phyloP scores from a whole-genome alignment of 2,113 vertebrate species.

The Dicrurus megarhynchus region DNA sequence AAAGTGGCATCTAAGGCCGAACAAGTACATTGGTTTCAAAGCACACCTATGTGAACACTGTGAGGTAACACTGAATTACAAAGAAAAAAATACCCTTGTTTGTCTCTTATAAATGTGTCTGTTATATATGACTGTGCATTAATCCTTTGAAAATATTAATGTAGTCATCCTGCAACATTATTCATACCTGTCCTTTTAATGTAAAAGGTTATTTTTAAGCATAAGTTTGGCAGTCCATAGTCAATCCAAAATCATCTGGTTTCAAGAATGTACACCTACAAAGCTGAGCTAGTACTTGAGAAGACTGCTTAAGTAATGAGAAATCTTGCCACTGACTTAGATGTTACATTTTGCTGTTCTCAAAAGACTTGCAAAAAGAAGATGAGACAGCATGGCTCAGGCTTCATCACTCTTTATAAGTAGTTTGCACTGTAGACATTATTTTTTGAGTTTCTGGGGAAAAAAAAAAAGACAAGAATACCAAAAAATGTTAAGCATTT shows the following conservation, averaged over 20 bases:
- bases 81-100: background rate
- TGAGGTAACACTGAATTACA: background rate
- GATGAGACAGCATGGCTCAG: background rate
- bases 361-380: background rate
- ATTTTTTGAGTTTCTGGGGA: background rate
- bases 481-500: background rate
- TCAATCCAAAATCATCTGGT: background rate
- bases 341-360: background rate
- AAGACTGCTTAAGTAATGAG: background rate
- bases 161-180: background rate
- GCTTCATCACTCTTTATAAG: background rate
- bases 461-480: background rate
- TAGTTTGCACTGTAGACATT: background rate
- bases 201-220: background rate
- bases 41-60: background rate
- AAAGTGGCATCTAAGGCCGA: background rate
- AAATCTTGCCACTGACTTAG: background rate
- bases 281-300: background rate
- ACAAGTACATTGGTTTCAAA: background rate
- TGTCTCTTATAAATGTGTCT: background rate
- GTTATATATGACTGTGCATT: background rate
- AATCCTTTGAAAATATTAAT: background rate
- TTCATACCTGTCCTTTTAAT: background rate
- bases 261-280: background rate
- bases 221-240: background rate